A percentile compares a stretch with the other conserved stretches of the same genome.
Conservation (phyloP, 2,888 invertebrate genomes). For the Agriopis aurantiaria region DNA sequence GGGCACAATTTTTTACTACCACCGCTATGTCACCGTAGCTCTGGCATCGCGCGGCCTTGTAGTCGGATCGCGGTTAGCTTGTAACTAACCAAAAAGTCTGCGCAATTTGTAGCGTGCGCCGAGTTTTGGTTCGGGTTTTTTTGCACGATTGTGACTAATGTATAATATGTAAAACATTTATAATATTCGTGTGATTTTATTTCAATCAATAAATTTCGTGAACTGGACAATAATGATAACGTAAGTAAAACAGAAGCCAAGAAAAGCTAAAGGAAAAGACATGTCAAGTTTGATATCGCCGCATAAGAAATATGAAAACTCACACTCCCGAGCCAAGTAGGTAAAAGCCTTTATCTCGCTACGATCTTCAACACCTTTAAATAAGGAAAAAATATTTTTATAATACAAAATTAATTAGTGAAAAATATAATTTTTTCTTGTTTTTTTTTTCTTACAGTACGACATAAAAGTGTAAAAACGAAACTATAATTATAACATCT, state of each 20-base stretch:
- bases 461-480: constrained; percentile 48
- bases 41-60: too few relatives aligned
- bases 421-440: too few relatives aligned
- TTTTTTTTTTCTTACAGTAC: not conserved
- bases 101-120: too few relatives aligned
- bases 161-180: too few relatives aligned
- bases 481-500: too few relatives aligned
- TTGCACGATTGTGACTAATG: too few relatives aligned
- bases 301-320: not conserved
- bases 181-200: too few relatives aligned
- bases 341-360: not conserved
- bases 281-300: constrained; percentile 1
- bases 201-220: constrained; percentile 2
- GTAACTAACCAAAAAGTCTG: too few relatives aligned
- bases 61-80: too few relatives aligned
- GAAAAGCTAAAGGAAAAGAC: not conserved
- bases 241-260: not conserved
- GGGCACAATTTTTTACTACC: too few relatives aligned
- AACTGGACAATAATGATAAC: not conserved
- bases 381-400: not conserved
- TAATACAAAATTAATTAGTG: not conserved
- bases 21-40: too few relatives aligned
- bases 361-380: constrained; percentile 1
- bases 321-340: not conserved
- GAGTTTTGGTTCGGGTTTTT: too few relatives aligned